phyloP scores from a whole-genome alignment of 2,797 vertebrate genomes.

The Propithecus deckenii region DNA sequence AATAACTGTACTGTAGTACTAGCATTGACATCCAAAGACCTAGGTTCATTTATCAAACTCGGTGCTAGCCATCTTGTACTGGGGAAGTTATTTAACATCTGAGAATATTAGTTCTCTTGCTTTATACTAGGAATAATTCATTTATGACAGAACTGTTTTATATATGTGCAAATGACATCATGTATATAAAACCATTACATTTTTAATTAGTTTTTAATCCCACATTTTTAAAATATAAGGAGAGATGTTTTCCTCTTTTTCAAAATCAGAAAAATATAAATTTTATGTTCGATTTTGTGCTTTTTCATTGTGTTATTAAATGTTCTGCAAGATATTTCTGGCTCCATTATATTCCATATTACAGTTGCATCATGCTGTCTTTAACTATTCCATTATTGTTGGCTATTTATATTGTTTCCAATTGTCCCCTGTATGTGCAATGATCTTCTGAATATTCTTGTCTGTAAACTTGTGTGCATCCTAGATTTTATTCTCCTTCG shows the following conservation, averaged over 20 bases:
- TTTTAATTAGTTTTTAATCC: background rate
- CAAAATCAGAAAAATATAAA: background rate
- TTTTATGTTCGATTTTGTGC: background rate
- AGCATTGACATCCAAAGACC: background rate
- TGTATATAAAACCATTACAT: background rate
- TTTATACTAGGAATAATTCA: background rate
- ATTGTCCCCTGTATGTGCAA: background rate
- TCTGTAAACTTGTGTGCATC: background rate
- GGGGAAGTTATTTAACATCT: background rate
- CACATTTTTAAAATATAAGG: background rate
- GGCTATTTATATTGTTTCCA: background rate
- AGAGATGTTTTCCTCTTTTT: background rate
- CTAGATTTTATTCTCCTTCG: background rate
- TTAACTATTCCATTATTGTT: background rate
- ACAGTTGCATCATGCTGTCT: background rate
- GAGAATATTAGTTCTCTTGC: background rate
- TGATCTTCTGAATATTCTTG: background rate
- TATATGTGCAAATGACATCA: background rate
- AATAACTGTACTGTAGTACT: background rate
- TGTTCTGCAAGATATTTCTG: background rate
- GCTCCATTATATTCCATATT: background rate
- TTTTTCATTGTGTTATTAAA: background rate
- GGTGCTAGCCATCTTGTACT: background rate
- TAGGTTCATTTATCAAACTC: background rate
- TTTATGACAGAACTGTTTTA: background rate